These are phyloP conservation scores for Ariolimax columbianus DNA, from an alignment of 2,888 invertebrate species.

Conservation along the genomic window DNA sequence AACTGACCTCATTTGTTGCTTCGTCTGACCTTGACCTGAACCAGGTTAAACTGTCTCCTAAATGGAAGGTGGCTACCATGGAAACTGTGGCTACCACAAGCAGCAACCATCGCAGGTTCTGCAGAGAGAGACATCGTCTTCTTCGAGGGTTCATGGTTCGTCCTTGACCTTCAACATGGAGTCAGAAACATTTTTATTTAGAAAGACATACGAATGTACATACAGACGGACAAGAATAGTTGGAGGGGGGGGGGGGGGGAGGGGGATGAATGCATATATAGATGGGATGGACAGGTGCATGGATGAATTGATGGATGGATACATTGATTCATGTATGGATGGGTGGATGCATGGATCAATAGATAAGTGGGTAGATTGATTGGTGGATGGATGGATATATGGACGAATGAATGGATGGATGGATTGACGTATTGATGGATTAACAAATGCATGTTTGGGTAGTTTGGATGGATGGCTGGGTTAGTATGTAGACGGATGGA, in stretches of 20 bases:
- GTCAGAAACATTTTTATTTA: not conserved
- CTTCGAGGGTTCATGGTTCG: slow-evolving; percentile 4
- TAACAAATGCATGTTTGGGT: too few relatives aligned
- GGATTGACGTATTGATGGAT: not conserved
- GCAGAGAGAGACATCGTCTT: slow-evolving; percentile 12
- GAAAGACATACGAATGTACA: not conserved
- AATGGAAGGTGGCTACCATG: slow-evolving; percentile 30
- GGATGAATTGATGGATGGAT: too few relatives aligned
- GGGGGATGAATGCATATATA: too few relatives aligned
- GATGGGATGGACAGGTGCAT: too few relatives aligned
- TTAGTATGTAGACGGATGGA: not conserved
- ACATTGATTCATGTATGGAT: too few relatives aligned
- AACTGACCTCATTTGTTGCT: too few relatives aligned
- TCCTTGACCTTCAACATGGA: slow-evolving; percentile 6
- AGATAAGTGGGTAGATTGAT: not conserved
- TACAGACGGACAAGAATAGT: too few relatives aligned
- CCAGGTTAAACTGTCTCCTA: slow-evolving; percentile 32
- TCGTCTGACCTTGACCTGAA: slow-evolving; percentile 7
- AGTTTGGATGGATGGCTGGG: not conserved
- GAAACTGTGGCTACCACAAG: slow-evolving; percentile 28
- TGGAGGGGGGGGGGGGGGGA: not conserved
- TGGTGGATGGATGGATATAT: not conserved
- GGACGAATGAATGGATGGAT: not conserved
- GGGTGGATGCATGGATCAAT: not conserved
- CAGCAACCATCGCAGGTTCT: slow-evolving; percentile 31